A percentile compares a stretch with the other conserved stretches of the same genome.
Evolutionary conservation across 2,113 vertebrate species (phyloP).

Genomic region (Melozone crissalis): DNA sequence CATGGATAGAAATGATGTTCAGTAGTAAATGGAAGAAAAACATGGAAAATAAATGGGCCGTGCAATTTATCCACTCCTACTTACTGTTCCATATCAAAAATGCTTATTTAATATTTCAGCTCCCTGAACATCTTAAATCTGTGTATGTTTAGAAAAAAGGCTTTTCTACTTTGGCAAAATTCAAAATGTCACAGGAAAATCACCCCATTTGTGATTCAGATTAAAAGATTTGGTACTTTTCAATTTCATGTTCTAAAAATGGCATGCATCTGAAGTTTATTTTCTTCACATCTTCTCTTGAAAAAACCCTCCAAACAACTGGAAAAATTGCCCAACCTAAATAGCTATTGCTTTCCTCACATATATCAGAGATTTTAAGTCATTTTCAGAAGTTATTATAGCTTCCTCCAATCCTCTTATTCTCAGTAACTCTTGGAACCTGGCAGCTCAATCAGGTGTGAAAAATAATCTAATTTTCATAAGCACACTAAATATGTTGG

Average conservation of each 20-base stretch:
- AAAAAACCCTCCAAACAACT: not conserved
- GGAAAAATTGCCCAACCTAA: not conserved
- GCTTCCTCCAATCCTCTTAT: not conserved
- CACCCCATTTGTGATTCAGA: not conserved
- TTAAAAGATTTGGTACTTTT: not conserved
- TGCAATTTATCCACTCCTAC: not conserved
- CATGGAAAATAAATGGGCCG: not conserved
- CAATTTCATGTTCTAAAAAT: not conserved
- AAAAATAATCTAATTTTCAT: slow-evolving; percentile 47
- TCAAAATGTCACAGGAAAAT: not conserved
- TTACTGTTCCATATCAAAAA: not conserved
- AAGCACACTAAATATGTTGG: not conserved
- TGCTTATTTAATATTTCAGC: not conserved
- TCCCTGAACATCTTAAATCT: not conserved
- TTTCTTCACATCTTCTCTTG: not conserved
- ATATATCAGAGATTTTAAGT: not conserved
- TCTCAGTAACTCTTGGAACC: not conserved
- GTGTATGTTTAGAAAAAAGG: not conserved
- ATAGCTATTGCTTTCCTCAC: not conserved
- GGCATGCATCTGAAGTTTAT: not conserved
- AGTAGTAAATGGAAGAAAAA: not conserved
- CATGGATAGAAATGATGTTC: not conserved
- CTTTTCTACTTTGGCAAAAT: not conserved
- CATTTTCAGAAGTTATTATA: not conserved
- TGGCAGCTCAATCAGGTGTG: slow-evolving; percentile 4